A percentile compares a stretch with the other conserved stretches of the same genome.
These are phyloP conservation scores for Mycteria americana DNA, from an alignment of 2,797 vertebrate genomes.

Conservation along the genomic window DNA sequence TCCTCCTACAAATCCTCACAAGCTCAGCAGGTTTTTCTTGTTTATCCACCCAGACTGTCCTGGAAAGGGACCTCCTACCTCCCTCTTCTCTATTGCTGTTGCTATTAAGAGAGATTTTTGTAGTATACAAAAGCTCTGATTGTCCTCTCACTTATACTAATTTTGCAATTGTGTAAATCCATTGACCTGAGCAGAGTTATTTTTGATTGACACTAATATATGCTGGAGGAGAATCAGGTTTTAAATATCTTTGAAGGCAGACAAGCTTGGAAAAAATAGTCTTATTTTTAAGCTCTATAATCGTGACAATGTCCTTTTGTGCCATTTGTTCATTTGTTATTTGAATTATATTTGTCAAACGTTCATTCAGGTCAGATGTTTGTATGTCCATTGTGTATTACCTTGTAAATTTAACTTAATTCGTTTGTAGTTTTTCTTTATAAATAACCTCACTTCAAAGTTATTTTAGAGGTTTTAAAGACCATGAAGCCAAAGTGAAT, in stretches of 20 bases:
- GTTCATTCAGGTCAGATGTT: not conserved
- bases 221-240: constrained; percentile 36
- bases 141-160: constrained; percentile 62
- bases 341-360: constrained; percentile 22
- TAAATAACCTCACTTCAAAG: not conserved
- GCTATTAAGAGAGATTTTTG: constrained; percentile 49
- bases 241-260: constrained; percentile 43
- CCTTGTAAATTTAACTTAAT: not conserved
- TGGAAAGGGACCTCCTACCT: constrained; percentile 49
- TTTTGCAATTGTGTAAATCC: constrained; percentile 64
- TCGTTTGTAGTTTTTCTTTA: not conserved
- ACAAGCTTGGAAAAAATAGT: constrained; percentile 27
- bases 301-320: not conserved
- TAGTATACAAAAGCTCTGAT: constrained; percentile 49
- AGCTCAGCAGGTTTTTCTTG: constrained; percentile 56
- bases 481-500: not conserved
- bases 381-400: not conserved
- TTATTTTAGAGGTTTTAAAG: not conserved
- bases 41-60: constrained; percentile 39
- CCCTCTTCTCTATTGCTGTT: constrained; percentile 34
- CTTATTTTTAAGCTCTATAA: constrained; percentile 16
- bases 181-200: constrained; percentile 58
- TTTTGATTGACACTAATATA: constrained; percentile 59
- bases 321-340: not conserved
- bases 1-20: constrained; percentile 18